phyloP scores from a whole-genome alignment of 2,888 invertebrate species.

The Norana najaformis region DNA sequence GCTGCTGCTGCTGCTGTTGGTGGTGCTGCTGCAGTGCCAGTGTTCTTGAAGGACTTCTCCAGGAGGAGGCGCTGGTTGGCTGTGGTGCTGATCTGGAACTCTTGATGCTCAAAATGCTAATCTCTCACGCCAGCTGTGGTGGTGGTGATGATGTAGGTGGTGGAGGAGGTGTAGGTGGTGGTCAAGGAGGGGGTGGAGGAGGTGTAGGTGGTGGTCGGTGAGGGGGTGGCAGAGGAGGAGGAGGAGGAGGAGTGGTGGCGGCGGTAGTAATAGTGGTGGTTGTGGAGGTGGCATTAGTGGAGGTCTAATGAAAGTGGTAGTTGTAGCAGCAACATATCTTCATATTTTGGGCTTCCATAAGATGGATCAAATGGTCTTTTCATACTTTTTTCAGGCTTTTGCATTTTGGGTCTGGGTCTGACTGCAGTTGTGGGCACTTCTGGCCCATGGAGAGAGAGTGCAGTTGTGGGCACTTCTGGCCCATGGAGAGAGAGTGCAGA shows the following conservation, averaged over 20 bases:
- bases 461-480: neutral
- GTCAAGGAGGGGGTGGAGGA: neutral
- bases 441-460: neutral
- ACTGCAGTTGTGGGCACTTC: neutral
- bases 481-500: neutral
- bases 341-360: too few species aligned
- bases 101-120: neutral
- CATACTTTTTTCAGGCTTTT: neutral
- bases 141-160: neutral
- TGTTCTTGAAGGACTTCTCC: neutral
- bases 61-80: neutral
- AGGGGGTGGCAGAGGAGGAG: neutral
- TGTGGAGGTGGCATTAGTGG: conserved; percentile 6
- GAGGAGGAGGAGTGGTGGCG: too few species aligned
- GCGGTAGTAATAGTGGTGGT: too few species aligned
- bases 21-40: neutral
- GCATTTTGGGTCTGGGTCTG: neutral
- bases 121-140: neutral
- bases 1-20: neutral
- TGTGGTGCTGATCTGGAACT: conserved; percentile 7
- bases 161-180: neutral
- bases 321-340: too few species aligned
- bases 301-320: neutral
- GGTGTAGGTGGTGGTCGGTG: neutral
- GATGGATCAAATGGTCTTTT: neutral